Percentiles rank a stretch among this genome's conserved stretches.
Evolutionary conservation across 2,113 vertebrate genomes (phyloP).

Genomic region (Elgaria multicarinata): DNA sequence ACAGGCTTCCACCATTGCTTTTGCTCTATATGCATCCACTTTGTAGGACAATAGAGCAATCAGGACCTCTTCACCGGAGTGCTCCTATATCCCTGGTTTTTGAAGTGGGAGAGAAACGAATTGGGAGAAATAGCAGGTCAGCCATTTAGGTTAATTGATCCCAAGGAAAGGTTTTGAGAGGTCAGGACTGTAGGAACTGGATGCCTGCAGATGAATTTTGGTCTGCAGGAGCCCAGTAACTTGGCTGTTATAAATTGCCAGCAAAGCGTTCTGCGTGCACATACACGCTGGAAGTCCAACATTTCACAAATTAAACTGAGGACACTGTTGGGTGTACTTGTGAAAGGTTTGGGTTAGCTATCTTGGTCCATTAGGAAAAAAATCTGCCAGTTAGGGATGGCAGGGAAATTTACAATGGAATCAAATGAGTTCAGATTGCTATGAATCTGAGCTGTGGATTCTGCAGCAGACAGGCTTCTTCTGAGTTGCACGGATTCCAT

Average conservation of each 20-base stretch:
- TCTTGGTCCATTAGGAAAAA: background rate
- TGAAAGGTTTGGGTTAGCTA: background rate
- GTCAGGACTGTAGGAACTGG: conserved; percentile 11
- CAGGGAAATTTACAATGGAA: too few relatives aligned
- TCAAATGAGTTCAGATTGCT: too few relatives aligned
- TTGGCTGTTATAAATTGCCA: background rate
- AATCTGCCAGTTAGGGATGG: background rate
- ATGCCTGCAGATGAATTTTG: background rate
- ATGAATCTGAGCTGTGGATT: too few relatives aligned
- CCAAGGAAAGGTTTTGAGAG: conserved; percentile 15
- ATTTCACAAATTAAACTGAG: background rate
- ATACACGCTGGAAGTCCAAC: too few relatives aligned
- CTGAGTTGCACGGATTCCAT: too few relatives aligned
- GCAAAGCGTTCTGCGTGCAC: background rate
- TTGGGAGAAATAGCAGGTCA: conserved; percentile 30
- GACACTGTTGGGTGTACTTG: background rate
- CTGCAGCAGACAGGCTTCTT: too few relatives aligned
- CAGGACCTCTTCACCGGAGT: conserved; percentile 33
- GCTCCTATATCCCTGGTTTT: conserved; percentile 44
- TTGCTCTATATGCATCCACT: conserved; percentile 51
- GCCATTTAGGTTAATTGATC: conserved; percentile 38
- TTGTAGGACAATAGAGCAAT: conserved; percentile 65
- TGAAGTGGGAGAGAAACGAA: conserved; percentile 34
- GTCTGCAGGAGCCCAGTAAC: background rate
- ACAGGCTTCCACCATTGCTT: conserved; percentile 41